These are phyloP conservation scores for Geotrupes spiniger DNA, from an alignment of 2,888 invertebrate species.

Conservation along the genomic window DNA sequence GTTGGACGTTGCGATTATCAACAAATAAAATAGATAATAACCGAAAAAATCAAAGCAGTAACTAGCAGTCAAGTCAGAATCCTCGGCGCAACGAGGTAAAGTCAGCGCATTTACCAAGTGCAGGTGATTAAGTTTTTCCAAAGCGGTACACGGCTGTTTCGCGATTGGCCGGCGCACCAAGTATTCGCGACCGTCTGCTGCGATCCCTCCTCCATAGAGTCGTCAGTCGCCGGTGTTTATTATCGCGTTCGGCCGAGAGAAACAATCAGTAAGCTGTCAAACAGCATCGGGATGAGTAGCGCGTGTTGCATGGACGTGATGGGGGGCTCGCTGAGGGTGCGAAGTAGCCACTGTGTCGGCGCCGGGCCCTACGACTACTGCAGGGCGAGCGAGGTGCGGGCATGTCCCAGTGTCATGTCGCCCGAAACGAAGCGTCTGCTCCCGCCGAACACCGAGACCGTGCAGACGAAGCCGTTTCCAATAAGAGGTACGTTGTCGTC, in stretches of 20 bases:
- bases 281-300: conserved; percentile 37
- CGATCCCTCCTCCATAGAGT: conserved; percentile 16
- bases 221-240: conserved; percentile 7
- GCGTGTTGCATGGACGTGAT: conserved; percentile 43
- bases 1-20: too few relatives aligned
- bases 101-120: too few relatives aligned
- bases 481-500: conserved; percentile 64
- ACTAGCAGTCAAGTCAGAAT: too few relatives aligned
- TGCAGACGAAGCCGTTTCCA: conserved; percentile 86
- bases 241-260: conserved; percentile 1
- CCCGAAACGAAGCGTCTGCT: conserved; percentile 63
- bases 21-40: too few relatives aligned
- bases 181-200: conserved; percentile 21
- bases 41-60: too few relatives aligned
- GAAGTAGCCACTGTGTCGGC: conserved; percentile 39
- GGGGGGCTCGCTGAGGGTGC: conserved; percentile 47
- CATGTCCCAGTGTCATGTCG: conserved; percentile 70
- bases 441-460: conserved; percentile 79
- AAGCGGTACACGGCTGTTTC: too few relatives aligned
- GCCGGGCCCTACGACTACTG: conserved; percentile 34
- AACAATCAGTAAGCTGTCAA: conserved; percentile 13
- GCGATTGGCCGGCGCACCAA: conserved; percentile 18
- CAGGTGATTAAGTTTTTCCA: too few relatives aligned
- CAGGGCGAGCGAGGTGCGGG: conserved; percentile 44
- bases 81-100: too few relatives aligned